A percentile compares a stretch with the other conserved stretches of the same genome.
phyloP scores from a whole-genome alignment of 2,888 invertebrate species.

The Abrostola tripartita region DNA sequence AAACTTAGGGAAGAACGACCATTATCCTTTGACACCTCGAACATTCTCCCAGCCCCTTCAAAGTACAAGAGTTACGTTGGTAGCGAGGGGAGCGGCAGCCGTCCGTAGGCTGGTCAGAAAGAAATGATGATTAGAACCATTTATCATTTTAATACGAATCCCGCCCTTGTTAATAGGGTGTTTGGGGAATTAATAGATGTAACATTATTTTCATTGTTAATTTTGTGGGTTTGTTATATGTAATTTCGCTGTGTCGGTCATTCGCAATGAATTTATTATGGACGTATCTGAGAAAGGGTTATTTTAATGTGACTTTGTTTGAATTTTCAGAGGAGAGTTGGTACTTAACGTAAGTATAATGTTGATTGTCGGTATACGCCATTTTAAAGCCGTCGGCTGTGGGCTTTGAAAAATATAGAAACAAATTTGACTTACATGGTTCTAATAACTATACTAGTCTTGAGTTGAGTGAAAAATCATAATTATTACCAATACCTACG shows the following conservation, averaged over 20 bases:
- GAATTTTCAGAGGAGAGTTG: constrained; percentile 30
- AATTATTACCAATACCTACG: too few species aligned
- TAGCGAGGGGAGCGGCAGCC: constrained; percentile 40
- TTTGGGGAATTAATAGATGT: constrained; percentile 84
- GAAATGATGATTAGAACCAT: constrained; percentile 83
- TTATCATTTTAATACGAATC: constrained; percentile 86
- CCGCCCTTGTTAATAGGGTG: constrained; percentile 83
- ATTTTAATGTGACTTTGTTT: constrained; percentile 53
- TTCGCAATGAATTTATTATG: constrained; percentile 65
- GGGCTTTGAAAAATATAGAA: too few species aligned
- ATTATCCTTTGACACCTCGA: constrained; percentile 59
- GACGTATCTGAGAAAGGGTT: constrained; percentile 58
- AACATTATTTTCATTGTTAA: constrained; percentile 85
- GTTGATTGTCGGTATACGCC: background rate
- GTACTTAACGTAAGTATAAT: background rate
- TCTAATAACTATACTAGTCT: too few species aligned
- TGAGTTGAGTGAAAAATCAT: too few species aligned
- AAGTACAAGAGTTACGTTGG: constrained; percentile 10
- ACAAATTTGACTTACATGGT: too few species aligned
- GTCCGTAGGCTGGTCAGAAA: constrained; percentile 62
- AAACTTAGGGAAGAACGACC: constrained; percentile 76
- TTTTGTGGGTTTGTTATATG: constrained; percentile 77
- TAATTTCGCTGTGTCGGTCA: constrained; percentile 69
- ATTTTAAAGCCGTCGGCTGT: too few species aligned
- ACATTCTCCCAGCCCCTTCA: constrained; percentile 25